Conservation (phyloP, 2,888 invertebrate species). For the Sarcophaga rosellei region DNA sequence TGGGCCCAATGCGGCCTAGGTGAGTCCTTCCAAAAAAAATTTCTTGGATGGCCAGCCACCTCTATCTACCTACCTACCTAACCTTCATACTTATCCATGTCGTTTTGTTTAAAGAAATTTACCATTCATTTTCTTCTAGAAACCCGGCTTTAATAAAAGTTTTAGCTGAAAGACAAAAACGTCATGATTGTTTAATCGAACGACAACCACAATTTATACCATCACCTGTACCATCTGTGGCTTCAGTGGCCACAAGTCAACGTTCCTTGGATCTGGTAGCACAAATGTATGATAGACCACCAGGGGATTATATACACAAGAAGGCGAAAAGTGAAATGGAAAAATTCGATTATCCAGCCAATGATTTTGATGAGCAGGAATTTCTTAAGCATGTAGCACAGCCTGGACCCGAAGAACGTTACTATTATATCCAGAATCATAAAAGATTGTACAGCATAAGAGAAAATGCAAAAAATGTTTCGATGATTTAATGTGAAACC, state of each 20-base stretch:
- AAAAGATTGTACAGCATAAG: constrained; percentile 39
- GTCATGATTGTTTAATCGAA: constrained; percentile 41
- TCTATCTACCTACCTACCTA: no score
- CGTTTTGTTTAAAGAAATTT: no score
- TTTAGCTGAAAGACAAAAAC: constrained; percentile 57
- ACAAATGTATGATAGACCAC: constrained; percentile 10
- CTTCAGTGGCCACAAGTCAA: not conserved
- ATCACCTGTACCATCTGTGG: not conserved
- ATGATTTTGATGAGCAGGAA: constrained; percentile 71
- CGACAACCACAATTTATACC: constrained; percentile 43
- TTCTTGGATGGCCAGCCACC: no score
- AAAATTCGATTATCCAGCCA: constrained; percentile 71
- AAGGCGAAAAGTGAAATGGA: not conserved
- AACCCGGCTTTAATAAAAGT: constrained; percentile 69
- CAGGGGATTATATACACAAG: not conserved
- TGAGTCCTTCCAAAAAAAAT: no score
- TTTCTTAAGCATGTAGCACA: constrained; percentile 71
- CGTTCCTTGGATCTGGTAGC: not conserved
- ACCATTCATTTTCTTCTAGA: constrained; percentile 53
- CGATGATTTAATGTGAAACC: constrained; percentile 1
- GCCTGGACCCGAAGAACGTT: constrained; percentile 73
- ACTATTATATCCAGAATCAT: constrained; percentile 56
- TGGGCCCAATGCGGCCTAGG: no score
- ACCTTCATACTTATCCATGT: no score
- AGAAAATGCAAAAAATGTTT: constrained; percentile 32